A percentile compares a stretch with the other conserved stretches of the same genome.
phyloP scores from a whole-genome alignment of 2,888 invertebrate species.

The Leptogaster cylindrica region DNA sequence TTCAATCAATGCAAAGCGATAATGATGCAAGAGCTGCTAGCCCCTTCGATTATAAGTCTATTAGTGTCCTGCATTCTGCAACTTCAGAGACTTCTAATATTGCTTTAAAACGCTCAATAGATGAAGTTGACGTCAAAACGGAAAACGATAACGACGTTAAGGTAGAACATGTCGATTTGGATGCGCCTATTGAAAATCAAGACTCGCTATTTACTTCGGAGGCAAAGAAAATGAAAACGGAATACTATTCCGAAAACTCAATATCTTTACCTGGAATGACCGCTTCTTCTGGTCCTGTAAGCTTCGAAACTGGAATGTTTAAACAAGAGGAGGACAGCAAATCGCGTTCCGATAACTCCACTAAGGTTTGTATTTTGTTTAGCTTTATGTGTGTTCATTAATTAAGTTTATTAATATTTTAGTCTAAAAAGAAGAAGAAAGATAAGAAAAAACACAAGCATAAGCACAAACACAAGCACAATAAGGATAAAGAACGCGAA shows the following conservation, averaged over 20 bases:
- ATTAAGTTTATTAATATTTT: conserved; percentile 24
- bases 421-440: conserved; percentile 77
- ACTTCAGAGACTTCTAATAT: conserved; percentile 13
- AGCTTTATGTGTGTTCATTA: background rate
- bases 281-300: conserved; percentile 71
- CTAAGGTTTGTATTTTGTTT: no score
- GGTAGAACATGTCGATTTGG: conserved; percentile 29
- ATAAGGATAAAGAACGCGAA: conserved; percentile 63
- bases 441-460: conserved; percentile 86
- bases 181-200: conserved; percentile 2
- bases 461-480: conserved; percentile 89
- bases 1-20: conserved; percentile 54
- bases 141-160: conserved; percentile 51
- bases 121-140: conserved; percentile 54
- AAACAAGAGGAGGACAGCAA: conserved; percentile 66
- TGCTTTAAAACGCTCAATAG: conserved; percentile 15
- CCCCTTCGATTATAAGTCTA: conserved; percentile 46
- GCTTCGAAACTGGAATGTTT: conserved; percentile 87
- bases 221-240: conserved; percentile 59
- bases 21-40: background rate
- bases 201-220: conserved; percentile 49
- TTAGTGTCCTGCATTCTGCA: background rate
- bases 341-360: conserved; percentile 65
- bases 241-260: conserved; percentile 80
- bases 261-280: conserved; percentile 77